A percentile compares a stretch with the other conserved stretches of the same genome.
phyloP scores from a whole-genome alignment of 37 sponge, comb jelly and placozoan genomes.

The Theonella swinhoei region DNA sequence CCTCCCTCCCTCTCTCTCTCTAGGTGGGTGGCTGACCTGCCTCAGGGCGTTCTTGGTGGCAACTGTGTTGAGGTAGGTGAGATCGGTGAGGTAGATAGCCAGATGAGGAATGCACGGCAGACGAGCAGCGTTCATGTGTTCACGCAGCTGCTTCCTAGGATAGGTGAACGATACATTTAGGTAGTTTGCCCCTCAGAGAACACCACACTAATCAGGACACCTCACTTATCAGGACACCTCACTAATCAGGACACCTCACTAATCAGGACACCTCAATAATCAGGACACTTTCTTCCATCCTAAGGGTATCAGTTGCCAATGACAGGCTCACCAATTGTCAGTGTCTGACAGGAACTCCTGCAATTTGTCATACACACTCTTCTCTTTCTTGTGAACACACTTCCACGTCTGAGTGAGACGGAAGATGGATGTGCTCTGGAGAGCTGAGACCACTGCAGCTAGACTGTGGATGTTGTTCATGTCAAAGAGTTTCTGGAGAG shows the following conservation, averaged over 20 bases:
- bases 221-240: no score
- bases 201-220: no score
- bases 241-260: no score
- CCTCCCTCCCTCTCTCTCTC: no score
- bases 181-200: neutral
- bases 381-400: constrained; percentile 67
- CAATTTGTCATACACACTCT: constrained; percentile 51
- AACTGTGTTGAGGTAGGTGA: constrained; percentile 45
- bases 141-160: constrained; percentile 57
- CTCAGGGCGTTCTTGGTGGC: constrained; percentile 7
- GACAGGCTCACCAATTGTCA: constrained; percentile 60
- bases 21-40: no score
- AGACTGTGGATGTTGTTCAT: constrained; percentile 83
- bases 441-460: constrained; percentile 72
- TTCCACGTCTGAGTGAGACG: constrained; percentile 82
- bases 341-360: constrained; percentile 58
- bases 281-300: no score
- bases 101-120: constrained; percentile 82
- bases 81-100: constrained; percentile 76
- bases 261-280: no score
- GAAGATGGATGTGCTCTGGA: constrained; percentile 81
- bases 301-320: no score
- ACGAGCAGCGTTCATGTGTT: constrained; percentile 56
- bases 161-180: neutral
- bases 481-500: constrained; percentile 75